Conservation (phyloP, 2,888 invertebrate genomes). For the Luperina testacea region DNA sequence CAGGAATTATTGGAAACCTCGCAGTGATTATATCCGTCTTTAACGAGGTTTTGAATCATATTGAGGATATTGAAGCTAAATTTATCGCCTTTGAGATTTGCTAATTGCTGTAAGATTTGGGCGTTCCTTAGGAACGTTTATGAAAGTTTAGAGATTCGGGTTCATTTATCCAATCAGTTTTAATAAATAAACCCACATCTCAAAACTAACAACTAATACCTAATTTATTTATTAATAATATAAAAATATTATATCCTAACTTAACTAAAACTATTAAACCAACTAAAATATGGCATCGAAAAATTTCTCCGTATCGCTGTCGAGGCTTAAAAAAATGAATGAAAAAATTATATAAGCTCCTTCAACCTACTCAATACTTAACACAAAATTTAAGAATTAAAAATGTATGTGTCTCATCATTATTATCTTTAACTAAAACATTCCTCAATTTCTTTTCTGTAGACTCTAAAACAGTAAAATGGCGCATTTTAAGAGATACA, state of each 20-base stretch:
- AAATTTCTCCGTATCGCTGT: background rate
- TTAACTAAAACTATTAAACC: background rate
- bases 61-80: conserved; percentile 21
- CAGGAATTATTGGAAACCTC: conserved; percentile 48
- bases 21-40: conserved; percentile 41
- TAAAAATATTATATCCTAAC: background rate
- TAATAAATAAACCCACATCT: too few species aligned
- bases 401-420: background rate
- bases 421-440: background rate
- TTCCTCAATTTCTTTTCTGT: background rate
- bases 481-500: conserved; percentile 16
- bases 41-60: conserved; percentile 38
- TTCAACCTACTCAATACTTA: background rate
- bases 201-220: background rate
- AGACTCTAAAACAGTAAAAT: conserved; percentile 23
- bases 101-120: conserved; percentile 14
- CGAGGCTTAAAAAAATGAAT: background rate
- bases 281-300: background rate
- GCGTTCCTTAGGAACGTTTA: background rate
- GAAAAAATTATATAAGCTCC: background rate
- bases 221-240: background rate
- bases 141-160: background rate
- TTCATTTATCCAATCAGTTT: background rate
- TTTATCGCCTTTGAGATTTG: conserved; percentile 32
- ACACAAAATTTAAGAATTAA: background rate